Evolutionary conservation across 2,888 invertebrate species (phyloP).

Genomic region (Elmis aenea): DNA sequence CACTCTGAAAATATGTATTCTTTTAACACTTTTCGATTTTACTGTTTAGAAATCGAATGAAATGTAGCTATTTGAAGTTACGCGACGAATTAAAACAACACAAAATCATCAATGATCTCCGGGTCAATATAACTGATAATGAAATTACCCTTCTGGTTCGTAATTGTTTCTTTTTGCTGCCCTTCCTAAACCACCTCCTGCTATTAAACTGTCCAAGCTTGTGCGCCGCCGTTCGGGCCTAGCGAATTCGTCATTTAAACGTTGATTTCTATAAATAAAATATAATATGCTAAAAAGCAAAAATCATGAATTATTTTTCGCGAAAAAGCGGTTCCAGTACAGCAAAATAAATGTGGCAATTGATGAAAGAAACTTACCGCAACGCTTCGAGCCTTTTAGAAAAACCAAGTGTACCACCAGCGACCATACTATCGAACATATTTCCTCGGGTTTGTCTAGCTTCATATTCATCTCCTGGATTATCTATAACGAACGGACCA

Average conservation of each 20-base stretch:
- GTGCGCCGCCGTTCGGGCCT: constrained; percentile 18
- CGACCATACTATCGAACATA: constrained; percentile 10
- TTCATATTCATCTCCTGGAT: too few species aligned
- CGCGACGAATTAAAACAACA: too few species aligned
- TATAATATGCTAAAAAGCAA: neutral
- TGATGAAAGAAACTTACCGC: constrained; percentile 3
- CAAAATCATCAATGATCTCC: neutral
- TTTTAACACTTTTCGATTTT: too few species aligned
- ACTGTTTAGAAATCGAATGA: too few species aligned
- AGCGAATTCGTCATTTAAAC: constrained; percentile 9
- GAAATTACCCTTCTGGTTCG: constrained; percentile 6
- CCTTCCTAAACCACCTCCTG: constrained; percentile 24
- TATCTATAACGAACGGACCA: too few species aligned
- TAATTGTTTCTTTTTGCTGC: constrained; percentile 17
- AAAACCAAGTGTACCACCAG: constrained; percentile 12
- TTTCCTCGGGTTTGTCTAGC: constrained; percentile 8
- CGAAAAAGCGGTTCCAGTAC: too few species aligned
- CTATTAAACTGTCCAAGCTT: constrained; percentile 22
- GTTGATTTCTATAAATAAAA: constrained; percentile 10
- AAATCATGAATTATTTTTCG: too few species aligned
- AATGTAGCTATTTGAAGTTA: too few species aligned
- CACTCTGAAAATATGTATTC: too few species aligned
- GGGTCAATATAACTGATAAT: neutral
- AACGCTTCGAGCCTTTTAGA: constrained; percentile 11
- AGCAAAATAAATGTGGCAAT: too few species aligned